phyloP scores from a whole-genome alignment of 2,888 invertebrate genomes.

The Shargacucullia verbasci region DNA sequence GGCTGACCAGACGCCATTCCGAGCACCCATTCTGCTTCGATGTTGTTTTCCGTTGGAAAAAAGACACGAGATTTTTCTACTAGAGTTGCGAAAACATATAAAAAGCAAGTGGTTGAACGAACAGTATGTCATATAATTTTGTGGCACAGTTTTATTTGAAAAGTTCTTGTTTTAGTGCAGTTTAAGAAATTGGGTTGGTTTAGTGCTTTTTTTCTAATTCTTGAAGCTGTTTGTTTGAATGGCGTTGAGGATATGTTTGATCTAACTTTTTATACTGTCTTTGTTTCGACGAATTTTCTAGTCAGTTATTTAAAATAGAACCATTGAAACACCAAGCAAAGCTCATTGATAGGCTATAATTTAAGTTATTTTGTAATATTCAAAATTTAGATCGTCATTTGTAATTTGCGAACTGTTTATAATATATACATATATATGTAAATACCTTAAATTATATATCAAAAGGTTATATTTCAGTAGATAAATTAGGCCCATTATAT shows the following conservation, averaged over 20 bases:
- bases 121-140: slow-evolving; percentile 54
- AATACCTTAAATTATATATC: no score
- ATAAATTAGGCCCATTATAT: no score
- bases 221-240: slow-evolving; percentile 25
- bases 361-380: not conserved
- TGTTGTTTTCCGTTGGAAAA: slow-evolving; percentile 54
- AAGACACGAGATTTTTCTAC: slow-evolving; percentile 39
- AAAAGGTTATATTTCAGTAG: no score
- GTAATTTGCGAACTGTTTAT: no score
- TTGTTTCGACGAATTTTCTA: slow-evolving; percentile 16
- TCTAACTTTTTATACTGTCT: slow-evolving; percentile 13
- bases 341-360: not conserved
- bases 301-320: not conserved
- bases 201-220: slow-evolving; percentile 32
- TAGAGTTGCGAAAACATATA: slow-evolving; percentile 43
- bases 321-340: not conserved
- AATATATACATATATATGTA: no score
- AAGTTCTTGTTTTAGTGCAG: slow-evolving; percentile 39
- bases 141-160: slow-evolving; percentile 43
- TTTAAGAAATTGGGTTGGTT: slow-evolving; percentile 47
- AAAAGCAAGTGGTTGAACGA: slow-evolving; percentile 49
- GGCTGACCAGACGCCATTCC: slow-evolving; percentile 60
- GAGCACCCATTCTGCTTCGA: slow-evolving; percentile 39
- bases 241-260: not conserved
- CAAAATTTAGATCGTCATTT: no score